Base-by-base conservation (phyloP, 2,888 invertebrate genomes). In the Fissipunctia ypsillon region DNA sequence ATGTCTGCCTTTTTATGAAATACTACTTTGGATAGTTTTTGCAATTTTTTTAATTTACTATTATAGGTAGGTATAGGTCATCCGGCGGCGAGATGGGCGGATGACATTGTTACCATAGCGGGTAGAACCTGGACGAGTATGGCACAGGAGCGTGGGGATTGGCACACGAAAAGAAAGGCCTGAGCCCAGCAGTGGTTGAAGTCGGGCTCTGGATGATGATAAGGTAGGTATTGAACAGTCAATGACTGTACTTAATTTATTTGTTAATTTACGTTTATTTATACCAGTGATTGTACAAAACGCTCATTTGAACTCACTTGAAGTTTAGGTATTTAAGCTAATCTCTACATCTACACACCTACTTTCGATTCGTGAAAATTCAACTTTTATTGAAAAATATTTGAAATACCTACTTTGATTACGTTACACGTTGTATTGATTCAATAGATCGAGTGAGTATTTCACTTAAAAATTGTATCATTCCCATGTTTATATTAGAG, bases 331-430 rank as follows among this genome's bases (percentile, higher is more conserved):
- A 50, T 35, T 35, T 14, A 35, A 16, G 16, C 22, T 19, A n/a
- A 35, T 19, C 1, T 19, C 19, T 22, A 25, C 10, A n/a, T 25
- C n/a, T n/a, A n/a, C n/a, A n/a, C n/a, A 6, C 12, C 41, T 10
- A 61, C 12, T 41, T 25, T 25, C 6, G 9, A 6, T 25, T 35
- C 14, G 4, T 31, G n/a, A 25, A 54, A 19, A 52, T 60, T 35
- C 5, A 16, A 28, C 10, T 38, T 45, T n/a, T 4, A 28, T 2
- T 10, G 1, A 19, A 41, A 70, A 28, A 35, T 38, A 64, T 10
- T 48, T 35, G 6, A 45, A 45, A 76, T 56, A 3, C 22, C 2
- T 25, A 4, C 31, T 41, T 57, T 78, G n/a, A 35, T 50, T 78
- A 28, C n/a, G 48, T 69, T 19, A 35, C 41, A 74, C 10, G 9